phyloP scores from a whole-genome alignment of 2,113 vertebrate species.

The Emydura subglobosa region DNA sequence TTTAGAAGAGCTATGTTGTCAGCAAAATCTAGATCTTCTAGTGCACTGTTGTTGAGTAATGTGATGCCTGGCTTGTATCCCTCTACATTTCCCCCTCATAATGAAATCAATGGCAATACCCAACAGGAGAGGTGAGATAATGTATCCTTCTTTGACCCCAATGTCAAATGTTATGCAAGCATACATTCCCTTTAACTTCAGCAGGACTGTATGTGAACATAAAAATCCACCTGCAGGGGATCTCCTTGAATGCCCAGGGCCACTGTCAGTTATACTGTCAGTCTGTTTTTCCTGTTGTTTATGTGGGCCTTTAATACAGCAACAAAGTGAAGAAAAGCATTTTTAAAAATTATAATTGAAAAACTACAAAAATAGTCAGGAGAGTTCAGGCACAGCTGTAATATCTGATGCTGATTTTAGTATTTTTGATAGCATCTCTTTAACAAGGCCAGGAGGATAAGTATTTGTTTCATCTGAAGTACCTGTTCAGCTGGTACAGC shows the following conservation, averaged over 20 bases:
- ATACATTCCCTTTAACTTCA: not conserved
- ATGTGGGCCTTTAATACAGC: constrained; percentile 5
- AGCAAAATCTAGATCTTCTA: not conserved
- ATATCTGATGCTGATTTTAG: constrained; percentile 25
- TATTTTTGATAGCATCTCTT: not conserved
- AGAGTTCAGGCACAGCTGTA: not conserved
- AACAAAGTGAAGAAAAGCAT: constrained; percentile 2
- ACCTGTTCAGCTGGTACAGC: not conserved
- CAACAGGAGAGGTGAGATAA: not conserved
- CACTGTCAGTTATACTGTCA: not conserved
- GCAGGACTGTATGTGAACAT: not conserved
- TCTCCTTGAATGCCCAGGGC: not conserved
- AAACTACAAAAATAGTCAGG: constrained; percentile 1
- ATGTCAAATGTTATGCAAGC: not conserved
- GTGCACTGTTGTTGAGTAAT: not conserved
- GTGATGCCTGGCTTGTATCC: not conserved
- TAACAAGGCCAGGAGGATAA: not conserved
- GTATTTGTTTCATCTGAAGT: not conserved
- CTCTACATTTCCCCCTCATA: fast-evolving
- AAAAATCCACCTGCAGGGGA: not conserved
- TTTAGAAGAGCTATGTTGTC: not conserved
- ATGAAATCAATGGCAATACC: not conserved
- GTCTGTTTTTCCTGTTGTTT: not conserved
- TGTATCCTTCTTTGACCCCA: not conserved
- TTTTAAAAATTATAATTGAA: constrained; percentile 8